Evolutionary conservation across 1,140 invertebrate genomes (phyloP).

Genomic region (Odontomachus brunneus): DNA sequence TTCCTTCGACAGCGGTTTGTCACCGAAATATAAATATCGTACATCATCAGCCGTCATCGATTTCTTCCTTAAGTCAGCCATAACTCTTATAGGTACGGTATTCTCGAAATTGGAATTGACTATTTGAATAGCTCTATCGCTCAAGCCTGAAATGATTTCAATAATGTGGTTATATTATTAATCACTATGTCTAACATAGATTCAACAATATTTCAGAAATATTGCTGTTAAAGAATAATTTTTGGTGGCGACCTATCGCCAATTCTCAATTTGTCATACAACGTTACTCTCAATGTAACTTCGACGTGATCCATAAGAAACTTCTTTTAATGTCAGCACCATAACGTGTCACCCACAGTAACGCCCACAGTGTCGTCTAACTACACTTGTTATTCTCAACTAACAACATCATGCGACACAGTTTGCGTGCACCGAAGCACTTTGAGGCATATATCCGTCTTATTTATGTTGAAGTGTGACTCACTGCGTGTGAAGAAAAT

Average conservation of each 20-base stretch:
- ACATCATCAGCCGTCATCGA: slow-evolving; percentile 65
- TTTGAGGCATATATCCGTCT: no score
- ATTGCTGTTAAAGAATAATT: background rate
- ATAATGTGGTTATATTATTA: background rate
- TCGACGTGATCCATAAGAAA: no score
- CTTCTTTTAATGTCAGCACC: no score
- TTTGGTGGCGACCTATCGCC: no score
- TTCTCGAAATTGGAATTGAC: slow-evolving; percentile 42
- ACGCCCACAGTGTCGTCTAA: no score
- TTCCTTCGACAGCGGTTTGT: slow-evolving; percentile 74
- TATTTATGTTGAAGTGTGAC: background rate
- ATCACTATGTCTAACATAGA: background rate
- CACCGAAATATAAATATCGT: slow-evolving; percentile 77
- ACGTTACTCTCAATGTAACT: no score
- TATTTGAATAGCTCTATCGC: background rate
- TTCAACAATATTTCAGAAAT: background rate
- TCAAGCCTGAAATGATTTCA: slow-evolving; percentile 10
- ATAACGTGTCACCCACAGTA: no score
- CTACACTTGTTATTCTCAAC: no score
- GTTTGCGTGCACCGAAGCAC: no score
- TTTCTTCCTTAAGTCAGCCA: slow-evolving; percentile 23
- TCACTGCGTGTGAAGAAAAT: slow-evolving; percentile 81
- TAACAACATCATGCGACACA: no score
- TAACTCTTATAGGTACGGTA: slow-evolving; percentile 21
- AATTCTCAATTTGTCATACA: no score